Base-by-base conservation (phyloP, 2,888 invertebrate species). In the Branchipolynoe longqiensis region DNA sequence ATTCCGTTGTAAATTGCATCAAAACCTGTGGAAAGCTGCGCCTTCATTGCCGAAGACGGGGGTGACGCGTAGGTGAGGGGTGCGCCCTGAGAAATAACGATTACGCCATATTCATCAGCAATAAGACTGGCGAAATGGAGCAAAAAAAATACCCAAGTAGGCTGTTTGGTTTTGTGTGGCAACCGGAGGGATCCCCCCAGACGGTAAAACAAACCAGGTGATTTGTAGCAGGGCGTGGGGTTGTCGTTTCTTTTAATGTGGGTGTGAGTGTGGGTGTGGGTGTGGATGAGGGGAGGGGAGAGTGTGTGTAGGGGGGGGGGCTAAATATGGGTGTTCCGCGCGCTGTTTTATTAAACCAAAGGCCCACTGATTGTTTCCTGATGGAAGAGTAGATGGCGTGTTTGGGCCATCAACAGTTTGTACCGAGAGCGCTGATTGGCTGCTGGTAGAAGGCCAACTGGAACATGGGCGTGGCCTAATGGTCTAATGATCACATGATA, bases 341-440 rank as follows among this genome's bases (percentile, higher is more conserved):
- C n/a, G n/a, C n/a, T 62, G 62, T 62, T 62, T 62, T 62, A 62
- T 62, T 62, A 6, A n/a, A 62, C 28, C 18, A 28, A 31, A 62
- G 25, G 62, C 28, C 62, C 31, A 14, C 62, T 62, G 62, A 62
- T 62, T 25, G 62, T 62, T 62, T 62, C 31, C 28, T 62, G 62
- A 62, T 62, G 62, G 62, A 62, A 31, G 28, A 14, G n/a, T 62
- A 62, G 62, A 62, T 62, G 62, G 62, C 62, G 62, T 62, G 62
- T 62, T 62, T 62, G 31, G 62, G 62, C 62, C n/a, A 62, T 62
- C 62, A 62, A 31, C 31, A 62, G 62, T 62, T 62, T 62, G 62
- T 62, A 62, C 25, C 62, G 62, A 62, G 62, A 31, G 31, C 62
- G 25, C 62, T 62, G 62, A 62, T 62, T 62, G 62, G 62, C 62